These are phyloP conservation scores for Digitonthophagus gazella DNA, from an alignment of 2,888 invertebrate genomes.

Conservation along the genomic window DNA sequence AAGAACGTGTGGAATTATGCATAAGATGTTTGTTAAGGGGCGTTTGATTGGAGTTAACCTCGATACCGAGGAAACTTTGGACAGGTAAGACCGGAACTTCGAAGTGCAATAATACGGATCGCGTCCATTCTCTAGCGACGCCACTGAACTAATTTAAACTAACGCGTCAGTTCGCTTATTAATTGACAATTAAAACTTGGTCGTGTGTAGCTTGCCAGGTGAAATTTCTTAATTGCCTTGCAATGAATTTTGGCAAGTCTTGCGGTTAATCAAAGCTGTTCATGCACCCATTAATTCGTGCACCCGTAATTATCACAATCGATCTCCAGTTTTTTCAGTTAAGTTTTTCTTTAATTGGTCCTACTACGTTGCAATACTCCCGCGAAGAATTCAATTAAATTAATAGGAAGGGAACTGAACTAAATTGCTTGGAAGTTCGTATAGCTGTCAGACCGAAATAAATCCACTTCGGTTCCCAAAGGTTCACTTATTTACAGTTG, in stretches of 20 bases:
- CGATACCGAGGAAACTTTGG: neutral
- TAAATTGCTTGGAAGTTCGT: conserved; percentile 4
- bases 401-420: conserved; percentile 4
- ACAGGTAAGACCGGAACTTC: neutral
- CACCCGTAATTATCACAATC: neutral
- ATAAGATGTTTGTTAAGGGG: neutral
- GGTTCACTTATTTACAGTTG: conserved; percentile 14
- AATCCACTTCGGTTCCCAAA: conserved; percentile 6
- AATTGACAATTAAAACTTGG: conserved; percentile 16
- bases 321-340: no score
- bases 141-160: conserved; percentile 11
- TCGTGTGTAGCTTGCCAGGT: neutral
- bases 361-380: no score
- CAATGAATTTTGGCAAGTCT: conserved; percentile 2
- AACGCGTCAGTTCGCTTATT: conserved; percentile 16
- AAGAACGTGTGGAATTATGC: no score
- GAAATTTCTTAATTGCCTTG: conserved; percentile 11
- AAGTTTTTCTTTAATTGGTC: neutral
- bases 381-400: conserved; percentile 6
- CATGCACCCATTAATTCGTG: neutral
- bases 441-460: conserved; percentile 7
- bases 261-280: conserved; percentile 12
- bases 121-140: neutral
- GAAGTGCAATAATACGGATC: neutral
- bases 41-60: neutral